Base-by-base conservation (phyloP, 2,113 vertebrate species). In the Cryptotis parvus region DNA sequence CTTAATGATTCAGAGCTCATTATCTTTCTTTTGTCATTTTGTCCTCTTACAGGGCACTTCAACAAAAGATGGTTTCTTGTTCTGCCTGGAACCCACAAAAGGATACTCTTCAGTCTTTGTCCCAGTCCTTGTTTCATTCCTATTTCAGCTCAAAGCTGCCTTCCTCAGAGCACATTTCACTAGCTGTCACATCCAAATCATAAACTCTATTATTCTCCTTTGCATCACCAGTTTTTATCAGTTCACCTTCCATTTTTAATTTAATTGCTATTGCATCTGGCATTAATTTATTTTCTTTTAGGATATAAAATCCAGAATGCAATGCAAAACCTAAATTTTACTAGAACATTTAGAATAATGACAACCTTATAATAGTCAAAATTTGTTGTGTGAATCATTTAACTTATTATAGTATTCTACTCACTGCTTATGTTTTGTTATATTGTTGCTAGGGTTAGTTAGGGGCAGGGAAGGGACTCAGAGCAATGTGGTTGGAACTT, bases 61-160 rank as follows among this genome's bases (percentile, higher is more conserved):
- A 26, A 11, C n/a, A 2, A 0, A n/a, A 0, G 0, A 0, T 7
- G 3, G 35, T n/a, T 76, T 45, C 14, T 9, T 11, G 69, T 1
- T 66, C 5, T 37, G 81, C 9, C n/a, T 41, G 35, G 16, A 63
- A 63, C 27, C 22, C 6, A n/a, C 41, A 14, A 31, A 29, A 0
- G 0, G 0, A 1, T 26, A 35, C 7, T 9, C 7, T 8, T 58
- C 11, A 16, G 7, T 12, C 20, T 69, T 41, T n/a, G n/a, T n/a
- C n/a, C n/a, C n/a, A n/a, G n/a, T 22, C n/a, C 22, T 3, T 33
- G 26, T 18, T 27, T 27, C 65, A 27, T 22, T 41, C 18, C 9
- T 11, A 39, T n/a, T 15, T 29, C 43, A 45, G 26, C 6, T 77
- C 55, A 85, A 43, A 35, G 31, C 0, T 41, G 33, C 26, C 29